These are phyloP conservation scores for Cyclina sinensis DNA, from an alignment of 1,140 invertebrate genomes.

Conservation along the genomic window DNA sequence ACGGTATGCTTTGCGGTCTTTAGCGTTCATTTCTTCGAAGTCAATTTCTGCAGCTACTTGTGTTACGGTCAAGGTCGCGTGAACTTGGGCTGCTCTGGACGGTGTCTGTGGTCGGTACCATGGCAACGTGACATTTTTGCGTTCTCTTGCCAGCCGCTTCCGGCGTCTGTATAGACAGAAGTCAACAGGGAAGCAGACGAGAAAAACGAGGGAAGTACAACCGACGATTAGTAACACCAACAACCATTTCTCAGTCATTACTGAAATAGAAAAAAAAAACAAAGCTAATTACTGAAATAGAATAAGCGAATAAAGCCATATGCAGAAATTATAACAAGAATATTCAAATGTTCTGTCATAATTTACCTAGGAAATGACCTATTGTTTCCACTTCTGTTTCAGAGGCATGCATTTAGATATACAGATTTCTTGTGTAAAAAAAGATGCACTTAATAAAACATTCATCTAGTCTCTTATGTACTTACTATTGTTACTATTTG, in stretches of 20 bases:
- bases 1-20: background rate
- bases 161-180: slow-evolving; percentile 62
- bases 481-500: too few species aligned
- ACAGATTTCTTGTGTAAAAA: too few species aligned
- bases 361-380: too few species aligned
- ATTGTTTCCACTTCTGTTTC: too few species aligned
- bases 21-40: background rate
- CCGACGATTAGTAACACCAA: slow-evolving; percentile 63
- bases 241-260: slow-evolving; percentile 63
- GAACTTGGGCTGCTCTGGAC: background rate
- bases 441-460: too few species aligned
- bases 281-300: too few species aligned
- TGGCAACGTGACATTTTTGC: background rate
- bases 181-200: slow-evolving; percentile 60
- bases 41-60: background rate
- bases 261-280: slow-evolving; percentile 60
- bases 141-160: slow-evolving; percentile 42
- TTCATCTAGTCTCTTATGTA: too few species aligned
- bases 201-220: slow-evolving; percentile 36
- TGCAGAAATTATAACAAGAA: too few species aligned
- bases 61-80: background rate
- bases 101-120: background rate
- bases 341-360: too few species aligned
- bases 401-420: too few species aligned
- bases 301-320: too few species aligned